Conservation (phyloP, 2,113 vertebrate species). For the Aegotheles bennettii region DNA sequence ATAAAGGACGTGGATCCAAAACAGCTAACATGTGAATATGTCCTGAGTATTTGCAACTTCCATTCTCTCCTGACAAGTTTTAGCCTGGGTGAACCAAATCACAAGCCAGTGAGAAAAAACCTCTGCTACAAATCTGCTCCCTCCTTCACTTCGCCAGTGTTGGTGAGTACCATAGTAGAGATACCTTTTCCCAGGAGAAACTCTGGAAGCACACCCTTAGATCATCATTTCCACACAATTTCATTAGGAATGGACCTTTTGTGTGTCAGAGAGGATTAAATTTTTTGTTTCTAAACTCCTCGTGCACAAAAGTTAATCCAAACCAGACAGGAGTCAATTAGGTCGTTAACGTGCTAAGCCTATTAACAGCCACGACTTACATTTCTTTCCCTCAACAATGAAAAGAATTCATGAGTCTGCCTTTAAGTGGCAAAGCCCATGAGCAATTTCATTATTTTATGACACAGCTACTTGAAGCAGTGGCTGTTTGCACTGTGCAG, state of each 20-base stretch:
- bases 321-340: constrained; percentile 47
- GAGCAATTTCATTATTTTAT: background rate
- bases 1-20: background rate
- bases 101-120: background rate
- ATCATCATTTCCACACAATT: background rate
- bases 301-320: constrained; percentile 48
- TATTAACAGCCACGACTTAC: constrained; percentile 3
- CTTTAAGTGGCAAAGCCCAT: background rate
- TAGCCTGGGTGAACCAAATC: background rate
- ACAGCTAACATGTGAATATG: background rate
- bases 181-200: constrained; percentile 18
- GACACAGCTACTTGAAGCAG: background rate
- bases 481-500: background rate
- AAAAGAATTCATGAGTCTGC: background rate
- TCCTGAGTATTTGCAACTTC: background rate
- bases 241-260: constrained; percentile 15
- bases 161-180: background rate
- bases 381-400: constrained; percentile 15
- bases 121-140: background rate
- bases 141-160: background rate
- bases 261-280: constrained; percentile 10
- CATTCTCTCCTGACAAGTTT: background rate
- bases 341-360: constrained; percentile 15
- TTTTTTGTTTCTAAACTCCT: constrained; percentile 10
- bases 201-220: background rate